A percentile compares a stretch with the other conserved stretches of the same genome.
These are phyloP conservation scores for Nephrotoma guestfalica DNA, from an alignment of 2,888 invertebrate species.

Conservation along the genomic window DNA sequence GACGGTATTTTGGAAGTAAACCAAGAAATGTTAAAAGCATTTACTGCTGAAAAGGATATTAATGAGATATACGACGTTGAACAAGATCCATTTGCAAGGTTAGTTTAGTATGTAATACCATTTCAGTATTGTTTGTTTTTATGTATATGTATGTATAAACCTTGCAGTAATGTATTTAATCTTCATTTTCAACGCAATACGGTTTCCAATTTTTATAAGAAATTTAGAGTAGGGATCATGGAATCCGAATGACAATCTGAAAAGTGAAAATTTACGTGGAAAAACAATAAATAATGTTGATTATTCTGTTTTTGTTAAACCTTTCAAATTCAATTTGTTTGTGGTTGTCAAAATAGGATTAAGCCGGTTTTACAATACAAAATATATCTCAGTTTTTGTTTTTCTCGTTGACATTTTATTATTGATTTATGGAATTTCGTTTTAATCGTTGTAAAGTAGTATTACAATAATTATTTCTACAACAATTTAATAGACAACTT, in stretches of 20 bases:
- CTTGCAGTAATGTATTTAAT: background rate
- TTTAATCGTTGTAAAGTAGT: background rate
- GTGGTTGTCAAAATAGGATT: background rate
- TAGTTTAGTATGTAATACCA: constrained; percentile 34
- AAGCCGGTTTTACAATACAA: background rate
- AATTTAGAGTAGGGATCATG: background rate
- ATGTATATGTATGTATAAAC: background rate
- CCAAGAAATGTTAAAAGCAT: constrained; percentile 48
- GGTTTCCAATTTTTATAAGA: background rate
- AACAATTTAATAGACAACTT: background rate
- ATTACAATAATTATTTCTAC: background rate
- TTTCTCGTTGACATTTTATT: background rate
- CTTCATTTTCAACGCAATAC: background rate
- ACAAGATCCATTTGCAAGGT: constrained; percentile 76
- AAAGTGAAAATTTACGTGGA: too few species aligned
- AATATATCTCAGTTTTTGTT: background rate
- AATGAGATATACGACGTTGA: constrained; percentile 65
- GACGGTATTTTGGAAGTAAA: constrained; percentile 60
- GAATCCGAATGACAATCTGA: too few species aligned
- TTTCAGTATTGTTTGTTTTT: background rate
- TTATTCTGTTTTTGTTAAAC: background rate
- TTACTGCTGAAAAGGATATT: constrained; percentile 59
- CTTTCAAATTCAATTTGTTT: background rate
- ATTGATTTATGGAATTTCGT: background rate
- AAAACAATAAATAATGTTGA: background rate